A percentile compares a stretch with the other conserved stretches of the same genome.
phyloP scores from a whole-genome alignment of 2,113 vertebrate genomes.

The Corydoras sp. region DNA sequence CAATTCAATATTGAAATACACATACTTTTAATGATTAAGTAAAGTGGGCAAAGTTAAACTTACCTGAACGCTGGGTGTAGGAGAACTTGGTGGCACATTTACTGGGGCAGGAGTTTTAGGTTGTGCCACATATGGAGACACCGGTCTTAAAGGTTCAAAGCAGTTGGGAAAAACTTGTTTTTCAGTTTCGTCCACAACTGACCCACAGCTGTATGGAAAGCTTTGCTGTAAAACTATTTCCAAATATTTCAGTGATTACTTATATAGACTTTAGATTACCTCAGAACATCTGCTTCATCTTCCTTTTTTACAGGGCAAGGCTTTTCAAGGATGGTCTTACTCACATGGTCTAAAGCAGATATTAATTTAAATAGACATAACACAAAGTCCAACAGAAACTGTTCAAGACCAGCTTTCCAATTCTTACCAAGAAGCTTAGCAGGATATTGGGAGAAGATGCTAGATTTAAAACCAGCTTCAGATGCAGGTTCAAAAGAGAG shows the following conservation, averaged over 20 bases:
- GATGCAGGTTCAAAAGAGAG: slow-evolving; percentile 62
- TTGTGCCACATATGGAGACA: not conserved
- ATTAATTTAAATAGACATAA: not conserved
- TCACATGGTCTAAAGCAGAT: slow-evolving; percentile 10
- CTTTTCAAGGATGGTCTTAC: slow-evolving; percentile 27
- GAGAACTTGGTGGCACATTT: slow-evolving; percentile 4
- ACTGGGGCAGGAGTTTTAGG: slow-evolving; percentile 5
- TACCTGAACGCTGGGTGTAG: slow-evolving; percentile 31
- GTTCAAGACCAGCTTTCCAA: not conserved
- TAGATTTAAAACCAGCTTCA: slow-evolving; percentile 56
- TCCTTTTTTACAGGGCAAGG: not conserved
- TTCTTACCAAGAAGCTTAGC: slow-evolving; percentile 66
- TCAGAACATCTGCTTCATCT: not conserved
- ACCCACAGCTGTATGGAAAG: not conserved
- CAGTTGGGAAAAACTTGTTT: slow-evolving; percentile 5
- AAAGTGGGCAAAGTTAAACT: not conserved
- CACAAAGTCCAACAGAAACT: not conserved
- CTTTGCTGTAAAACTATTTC: not conserved
- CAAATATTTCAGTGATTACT: no score
- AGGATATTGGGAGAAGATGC: slow-evolving; percentile 55
- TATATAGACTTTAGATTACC: not conserved
- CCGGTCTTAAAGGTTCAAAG: not conserved
- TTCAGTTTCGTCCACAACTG: slow-evolving; percentile 7
- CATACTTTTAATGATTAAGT: no score
- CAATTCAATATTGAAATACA: no score